These are phyloP conservation scores for Belonocnema kinseyi DNA, from an alignment of 1,140 invertebrate species.

Conservation along the genomic window DNA sequence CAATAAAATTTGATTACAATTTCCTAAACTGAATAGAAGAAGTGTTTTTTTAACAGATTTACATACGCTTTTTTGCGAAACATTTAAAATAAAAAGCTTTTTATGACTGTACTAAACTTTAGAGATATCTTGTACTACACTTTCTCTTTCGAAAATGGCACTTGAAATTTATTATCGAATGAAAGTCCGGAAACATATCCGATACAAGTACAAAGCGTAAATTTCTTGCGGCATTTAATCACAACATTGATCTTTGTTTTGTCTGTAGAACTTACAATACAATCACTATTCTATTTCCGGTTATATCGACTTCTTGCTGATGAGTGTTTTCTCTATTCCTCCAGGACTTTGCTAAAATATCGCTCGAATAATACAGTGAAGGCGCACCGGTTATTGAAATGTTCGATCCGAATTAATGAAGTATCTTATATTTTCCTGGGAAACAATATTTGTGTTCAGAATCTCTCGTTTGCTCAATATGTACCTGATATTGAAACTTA, in stretches of 20 bases:
- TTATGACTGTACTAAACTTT: too few species aligned
- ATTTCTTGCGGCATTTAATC: background rate
- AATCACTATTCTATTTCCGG: background rate
- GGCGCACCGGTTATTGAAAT: background rate
- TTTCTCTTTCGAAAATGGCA: too few species aligned
- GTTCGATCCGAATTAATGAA: background rate
- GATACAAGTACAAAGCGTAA: background rate
- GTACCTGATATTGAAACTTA: too few species aligned
- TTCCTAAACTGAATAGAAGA: too few species aligned
- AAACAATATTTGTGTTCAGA: background rate
- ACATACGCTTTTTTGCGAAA: too few species aligned
- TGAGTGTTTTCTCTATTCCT: background rate
- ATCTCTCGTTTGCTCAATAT: too few species aligned
- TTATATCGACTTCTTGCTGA: background rate
- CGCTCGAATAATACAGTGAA: background rate
- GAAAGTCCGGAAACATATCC: background rate
- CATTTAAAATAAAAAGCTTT: too few species aligned
- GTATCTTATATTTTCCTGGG: too few species aligned
- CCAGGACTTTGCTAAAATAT: background rate
- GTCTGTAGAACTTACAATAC: background rate
- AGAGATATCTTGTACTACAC: too few species aligned
- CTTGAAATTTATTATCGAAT: too few species aligned
- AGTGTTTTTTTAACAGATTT: too few species aligned
- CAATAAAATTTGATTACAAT: too few species aligned
- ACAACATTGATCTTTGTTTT: background rate